Percentiles rank a stretch among this genome's conserved stretches.
Evolutionary conservation across 2,113 vertebrate species (phyloP).

Genomic region (Siniperca knerii): DNA sequence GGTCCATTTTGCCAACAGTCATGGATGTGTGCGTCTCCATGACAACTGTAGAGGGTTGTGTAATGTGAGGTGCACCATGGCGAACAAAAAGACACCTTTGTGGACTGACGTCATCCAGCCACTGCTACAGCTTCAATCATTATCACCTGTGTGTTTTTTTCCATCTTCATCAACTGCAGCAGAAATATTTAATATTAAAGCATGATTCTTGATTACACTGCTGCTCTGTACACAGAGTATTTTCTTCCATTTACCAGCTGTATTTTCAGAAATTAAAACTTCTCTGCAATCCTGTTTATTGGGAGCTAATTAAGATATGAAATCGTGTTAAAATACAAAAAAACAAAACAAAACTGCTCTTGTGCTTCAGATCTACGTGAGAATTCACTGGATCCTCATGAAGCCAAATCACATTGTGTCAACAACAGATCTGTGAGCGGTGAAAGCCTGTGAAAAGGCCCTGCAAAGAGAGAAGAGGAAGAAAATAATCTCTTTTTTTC

Average conservation of each 20-base stretch:
- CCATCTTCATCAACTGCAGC: not conserved
- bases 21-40: conserved; percentile 70
- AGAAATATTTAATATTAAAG: not conserved
- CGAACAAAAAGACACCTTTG: conserved; percentile 60
- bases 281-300: not conserved
- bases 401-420: not conserved
- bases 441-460: conserved; percentile 1
- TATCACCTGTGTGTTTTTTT: conserved; percentile 12
- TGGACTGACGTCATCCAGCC: conserved; percentile 46
- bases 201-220: not conserved
- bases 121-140: not conserved
- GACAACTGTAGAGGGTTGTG: conserved; percentile 69
- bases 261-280: not conserved
- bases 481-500: conserved; percentile 2
- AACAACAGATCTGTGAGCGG: conserved; percentile 1
- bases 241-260: not conserved
- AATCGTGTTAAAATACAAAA: not conserved
- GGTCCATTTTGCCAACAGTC: conserved; percentile 50
- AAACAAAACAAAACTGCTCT: not conserved
- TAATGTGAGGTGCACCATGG: conserved; percentile 48
- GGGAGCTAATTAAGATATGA: not conserved
- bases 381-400: not conserved
- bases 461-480: not conserved
- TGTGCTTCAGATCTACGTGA: not conserved
- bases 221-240: not conserved